phyloP scores from a whole-genome alignment of 2,113 vertebrate species.

The Suricata suricatta region DNA sequence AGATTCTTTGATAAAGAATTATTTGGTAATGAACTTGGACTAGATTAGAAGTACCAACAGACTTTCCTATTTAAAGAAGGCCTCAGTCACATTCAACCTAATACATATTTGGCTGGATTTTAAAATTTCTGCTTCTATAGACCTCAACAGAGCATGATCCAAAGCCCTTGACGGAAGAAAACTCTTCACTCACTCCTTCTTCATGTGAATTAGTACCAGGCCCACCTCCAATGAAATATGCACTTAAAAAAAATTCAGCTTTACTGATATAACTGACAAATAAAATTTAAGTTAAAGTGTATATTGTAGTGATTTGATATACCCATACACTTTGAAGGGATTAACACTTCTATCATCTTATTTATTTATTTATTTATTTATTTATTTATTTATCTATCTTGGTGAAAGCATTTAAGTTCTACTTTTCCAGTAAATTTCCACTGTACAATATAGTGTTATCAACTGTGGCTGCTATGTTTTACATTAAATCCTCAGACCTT shows the following conservation, averaged over 20 bases:
- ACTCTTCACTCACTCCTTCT: neutral
- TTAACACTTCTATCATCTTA: neutral
- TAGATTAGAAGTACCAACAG: neutral
- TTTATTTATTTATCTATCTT: neutral
- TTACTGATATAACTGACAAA: neutral
- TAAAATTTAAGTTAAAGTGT: neutral
- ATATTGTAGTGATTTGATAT: neutral
- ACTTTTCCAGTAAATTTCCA: neutral
- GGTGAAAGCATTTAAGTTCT: neutral
- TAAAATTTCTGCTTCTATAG: neutral
- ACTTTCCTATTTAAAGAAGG: neutral
- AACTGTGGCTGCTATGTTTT: neutral
- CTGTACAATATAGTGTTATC: neutral
- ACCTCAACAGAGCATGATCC: neutral
- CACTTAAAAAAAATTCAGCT: neutral
- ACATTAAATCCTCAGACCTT: neutral
- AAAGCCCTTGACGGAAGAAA: neutral
- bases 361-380: neutral
- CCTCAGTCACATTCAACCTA: neutral
- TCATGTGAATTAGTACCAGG: neutral
- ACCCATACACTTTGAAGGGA: neutral
- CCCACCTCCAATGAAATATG: neutral
- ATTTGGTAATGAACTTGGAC: neutral
- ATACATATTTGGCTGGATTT: neutral
- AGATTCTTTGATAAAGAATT: neutral